Conservation (phyloP, 1,140 invertebrate species). For the Lepidurus packardi region DNA sequence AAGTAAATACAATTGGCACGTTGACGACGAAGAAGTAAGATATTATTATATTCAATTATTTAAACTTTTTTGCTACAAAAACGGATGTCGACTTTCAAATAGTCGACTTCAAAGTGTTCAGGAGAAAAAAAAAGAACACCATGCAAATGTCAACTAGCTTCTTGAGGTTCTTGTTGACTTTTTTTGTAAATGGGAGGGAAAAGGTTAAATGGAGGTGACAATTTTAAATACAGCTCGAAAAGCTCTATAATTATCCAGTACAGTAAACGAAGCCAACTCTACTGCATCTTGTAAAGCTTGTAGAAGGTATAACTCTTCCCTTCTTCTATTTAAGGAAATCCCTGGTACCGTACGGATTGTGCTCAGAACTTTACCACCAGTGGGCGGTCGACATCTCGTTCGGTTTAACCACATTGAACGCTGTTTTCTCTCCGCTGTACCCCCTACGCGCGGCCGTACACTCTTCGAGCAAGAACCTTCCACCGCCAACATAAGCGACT, state of each 20-base stretch:
- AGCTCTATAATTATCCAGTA: too few relatives aligned
- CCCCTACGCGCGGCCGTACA: neutral
- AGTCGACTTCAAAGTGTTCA: neutral
- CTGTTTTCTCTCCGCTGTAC: conserved; percentile 26
- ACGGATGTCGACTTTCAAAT: neutral
- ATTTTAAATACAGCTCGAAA: too few relatives aligned
- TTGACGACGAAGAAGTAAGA: conserved; percentile 31
- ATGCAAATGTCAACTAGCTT: too few relatives aligned
- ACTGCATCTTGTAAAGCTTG: neutral
- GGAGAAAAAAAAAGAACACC: neutral
- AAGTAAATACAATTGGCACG: conserved; percentile 31
- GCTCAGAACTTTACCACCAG: conserved; percentile 18
- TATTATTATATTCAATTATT: neutral
- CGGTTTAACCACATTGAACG: conserved; percentile 27
- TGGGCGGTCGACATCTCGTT: conserved; percentile 26
- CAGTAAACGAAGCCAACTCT: neutral
- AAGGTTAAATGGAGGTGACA: too few relatives aligned
- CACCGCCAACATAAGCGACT: neutral
- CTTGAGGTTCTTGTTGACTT: too few relatives aligned
- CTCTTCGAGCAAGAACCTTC: conserved; percentile 27
- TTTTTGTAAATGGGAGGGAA: too few relatives aligned
- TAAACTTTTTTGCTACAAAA: neutral
- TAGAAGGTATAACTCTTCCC: neutral
- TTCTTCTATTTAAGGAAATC: conserved; percentile 23
- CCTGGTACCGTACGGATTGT: conserved; percentile 31